Base-by-base conservation (phyloP, 1,140 invertebrate genomes). In the Neoseiulus cucumeris region DNA sequence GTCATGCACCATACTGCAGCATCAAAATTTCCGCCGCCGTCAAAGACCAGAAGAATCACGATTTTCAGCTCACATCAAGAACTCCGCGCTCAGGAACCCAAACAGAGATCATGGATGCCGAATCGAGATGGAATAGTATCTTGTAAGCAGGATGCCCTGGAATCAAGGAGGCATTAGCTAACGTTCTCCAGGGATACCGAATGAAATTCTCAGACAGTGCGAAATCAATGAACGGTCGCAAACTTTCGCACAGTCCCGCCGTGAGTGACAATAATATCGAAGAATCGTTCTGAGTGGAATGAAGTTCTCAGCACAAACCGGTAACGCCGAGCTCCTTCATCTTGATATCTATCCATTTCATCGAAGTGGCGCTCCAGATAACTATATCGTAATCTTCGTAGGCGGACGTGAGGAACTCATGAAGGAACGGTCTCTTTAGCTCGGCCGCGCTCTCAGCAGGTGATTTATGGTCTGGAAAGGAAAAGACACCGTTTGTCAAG, bases 281-380 rank as follows among this genome's bases (percentile, higher is more conserved):
- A n/a, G n/a, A n/a, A n/a, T n/a, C n/a, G n/a, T n/a, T n/a, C n/a
- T n/a, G n/a, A n/a, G n/a, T n/a, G n/a, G n/a, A n/a, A n/a, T n/a
- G n/a, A n/a, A n/a, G n/a, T n/a, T n/a, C n/a, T n/a, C n/a, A n/a
- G n/a, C n/a, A 66, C 2, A 68, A 69, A 59, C 51, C 51, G 14
- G 51, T 59, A 0, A 96, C 90, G 0, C 91, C 91, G 0, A 97
- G 77, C 25, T 95, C 75, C 65, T 86, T 86, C 91, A 98, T 95
- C 77, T 98, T 98, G 70, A 93, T 89, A 71, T 94, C 87, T 59
- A 98, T 95, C 91, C 91, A 97, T 71, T 90, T 93, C 91, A 96
- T 96, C 68, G 86, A 87, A 1, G 93, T 98, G 0, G 93, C 93
- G 42, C 77, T 80, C 80, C 79, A 84, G 33, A 81, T 81, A 18